These are phyloP conservation scores for Thecocarcelia acutangulata DNA, from an alignment of 2,888 invertebrate genomes.

Conservation along the genomic window DNA sequence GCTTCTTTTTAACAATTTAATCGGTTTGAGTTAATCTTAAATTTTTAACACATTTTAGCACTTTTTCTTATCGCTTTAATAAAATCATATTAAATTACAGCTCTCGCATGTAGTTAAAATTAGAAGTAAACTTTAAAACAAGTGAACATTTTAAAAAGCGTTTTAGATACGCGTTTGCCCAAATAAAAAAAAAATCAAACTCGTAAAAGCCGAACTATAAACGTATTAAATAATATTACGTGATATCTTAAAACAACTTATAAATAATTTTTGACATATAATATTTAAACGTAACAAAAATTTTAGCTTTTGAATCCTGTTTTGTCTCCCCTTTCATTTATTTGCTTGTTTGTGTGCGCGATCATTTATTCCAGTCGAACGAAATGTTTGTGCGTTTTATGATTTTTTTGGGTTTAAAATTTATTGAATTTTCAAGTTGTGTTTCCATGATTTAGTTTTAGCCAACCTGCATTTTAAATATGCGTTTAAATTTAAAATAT, in stretches of 20 bases:
- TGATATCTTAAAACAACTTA: constrained; percentile 65
- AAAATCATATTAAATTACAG: constrained; percentile 72
- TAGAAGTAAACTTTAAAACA: constrained; percentile 34
- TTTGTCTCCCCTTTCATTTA: constrained; percentile 8
- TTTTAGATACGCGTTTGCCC: constrained; percentile 39
- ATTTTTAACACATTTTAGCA: constrained; percentile 75
- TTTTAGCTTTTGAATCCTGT: constrained; percentile 42
- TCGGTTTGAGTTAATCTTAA: constrained; percentile 42
- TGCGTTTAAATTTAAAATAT: constrained; percentile 58
- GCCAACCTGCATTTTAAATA: constrained; percentile 58
- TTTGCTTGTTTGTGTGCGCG: neutral
- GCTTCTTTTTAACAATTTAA: constrained; percentile 33
- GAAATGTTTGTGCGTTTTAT: constrained; percentile 47
- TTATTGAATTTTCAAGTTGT: constrained; percentile 34
- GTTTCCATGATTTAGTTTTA: constrained; percentile 25
- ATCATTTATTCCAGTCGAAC: constrained; percentile 26
- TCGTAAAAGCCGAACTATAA: constrained; percentile 11
- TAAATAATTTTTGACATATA: constrained; percentile 57
- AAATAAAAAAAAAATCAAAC: constrained; percentile 53
- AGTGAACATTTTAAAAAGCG: constrained; percentile 31
- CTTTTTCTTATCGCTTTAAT: constrained; percentile 75
- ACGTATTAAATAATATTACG: constrained; percentile 62
- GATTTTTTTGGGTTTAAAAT: constrained; percentile 36
- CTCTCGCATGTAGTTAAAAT: constrained; percentile 38
- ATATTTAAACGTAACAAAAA: constrained; percentile 26